A percentile compares a stretch with the other conserved stretches of the same genome.
These are phyloP conservation scores for Chironomus striatipennis DNA, from an alignment of 1,140 invertebrate genomes.

Conservation along the genomic window DNA sequence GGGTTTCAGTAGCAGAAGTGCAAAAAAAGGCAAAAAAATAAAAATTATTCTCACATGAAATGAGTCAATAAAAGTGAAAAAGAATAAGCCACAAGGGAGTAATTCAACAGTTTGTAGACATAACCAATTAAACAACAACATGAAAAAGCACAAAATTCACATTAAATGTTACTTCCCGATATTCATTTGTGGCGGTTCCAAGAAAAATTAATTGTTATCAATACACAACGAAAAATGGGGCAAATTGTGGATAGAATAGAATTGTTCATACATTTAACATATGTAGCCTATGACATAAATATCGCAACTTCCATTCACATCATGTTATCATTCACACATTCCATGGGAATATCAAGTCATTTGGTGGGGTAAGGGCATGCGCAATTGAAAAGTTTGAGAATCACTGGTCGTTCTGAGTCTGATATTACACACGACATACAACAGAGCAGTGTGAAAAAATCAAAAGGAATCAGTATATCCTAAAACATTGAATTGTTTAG, in stretches of 20 bases:
- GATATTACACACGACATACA: neutral
- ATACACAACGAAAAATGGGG: neutral
- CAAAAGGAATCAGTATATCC: neutral
- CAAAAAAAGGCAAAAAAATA: too few relatives aligned
- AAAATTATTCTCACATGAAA: too few relatives aligned
- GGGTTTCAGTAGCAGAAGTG: too few relatives aligned
- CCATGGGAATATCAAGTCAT: too few relatives aligned
- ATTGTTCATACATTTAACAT: neutral
- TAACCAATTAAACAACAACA: neutral
- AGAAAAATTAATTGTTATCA: conserved; percentile 2
- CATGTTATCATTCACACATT: neutral
- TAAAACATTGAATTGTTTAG: neutral
- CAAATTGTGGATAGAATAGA: neutral
- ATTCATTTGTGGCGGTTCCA: neutral
- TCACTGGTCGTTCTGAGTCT: neutral
- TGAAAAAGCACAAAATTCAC: neutral
- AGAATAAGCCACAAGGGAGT: neutral
- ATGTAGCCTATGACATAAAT: neutral
- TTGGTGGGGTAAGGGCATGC: neutral
- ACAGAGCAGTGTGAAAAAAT: neutral
- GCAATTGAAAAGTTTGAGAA: neutral
- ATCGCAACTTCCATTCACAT: neutral
- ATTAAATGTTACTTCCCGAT: neutral
- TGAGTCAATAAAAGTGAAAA: too few relatives aligned
- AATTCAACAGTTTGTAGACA: conserved; percentile 2